These are phyloP conservation scores for Progne subis DNA, from an alignment of 2,113 vertebrate species.

Conservation along the genomic window DNA sequence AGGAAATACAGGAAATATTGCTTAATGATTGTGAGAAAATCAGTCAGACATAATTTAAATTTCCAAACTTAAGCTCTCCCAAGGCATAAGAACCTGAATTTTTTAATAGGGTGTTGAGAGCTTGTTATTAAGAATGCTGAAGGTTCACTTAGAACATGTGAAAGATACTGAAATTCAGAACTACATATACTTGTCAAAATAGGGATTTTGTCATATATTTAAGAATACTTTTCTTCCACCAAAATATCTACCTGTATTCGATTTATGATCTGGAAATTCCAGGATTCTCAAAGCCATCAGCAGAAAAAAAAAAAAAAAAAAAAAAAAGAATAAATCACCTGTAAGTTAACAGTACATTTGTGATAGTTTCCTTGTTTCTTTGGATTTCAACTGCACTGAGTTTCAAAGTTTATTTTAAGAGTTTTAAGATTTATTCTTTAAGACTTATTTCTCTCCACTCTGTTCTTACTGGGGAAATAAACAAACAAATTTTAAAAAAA, in stretches of 20 bases:
- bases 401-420: no score
- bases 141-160: neutral
- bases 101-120: neutral
- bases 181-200: neutral
- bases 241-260: neutral
- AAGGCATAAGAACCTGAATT: neutral
- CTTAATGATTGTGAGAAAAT: neutral
- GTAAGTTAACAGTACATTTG: no score
- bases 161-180: neutral
- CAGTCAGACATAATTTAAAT: neutral
- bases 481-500: no score
- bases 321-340: accelerated
- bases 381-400: no score
- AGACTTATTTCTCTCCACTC: no score
- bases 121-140: neutral
- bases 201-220: neutral
- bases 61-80: neutral
- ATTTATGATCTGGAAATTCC: neutral
- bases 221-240: neutral
- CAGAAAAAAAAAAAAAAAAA: neutral
- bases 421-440: no score
- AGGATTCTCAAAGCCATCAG: neutral
- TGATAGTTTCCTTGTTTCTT: no score
- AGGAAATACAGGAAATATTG: neutral
- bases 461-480: no score